These are phyloP conservation scores for Conops quadrifasciatus DNA, from an alignment of 2,888 invertebrate genomes.

Conservation along the genomic window DNA sequence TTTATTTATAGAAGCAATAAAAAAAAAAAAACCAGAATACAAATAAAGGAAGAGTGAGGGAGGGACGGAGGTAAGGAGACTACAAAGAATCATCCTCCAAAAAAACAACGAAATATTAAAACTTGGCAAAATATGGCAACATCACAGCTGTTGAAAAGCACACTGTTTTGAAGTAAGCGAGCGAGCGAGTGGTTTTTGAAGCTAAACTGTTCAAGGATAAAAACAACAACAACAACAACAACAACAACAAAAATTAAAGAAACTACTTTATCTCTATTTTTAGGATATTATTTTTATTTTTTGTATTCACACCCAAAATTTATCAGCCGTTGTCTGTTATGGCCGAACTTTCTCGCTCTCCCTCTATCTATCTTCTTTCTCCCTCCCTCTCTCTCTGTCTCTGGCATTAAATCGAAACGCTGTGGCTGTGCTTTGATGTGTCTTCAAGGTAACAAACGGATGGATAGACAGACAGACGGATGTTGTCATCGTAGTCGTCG, in stretches of 20 bases:
- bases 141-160: not conserved
- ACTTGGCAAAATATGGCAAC: slow-evolving; percentile 4
- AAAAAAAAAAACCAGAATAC: slow-evolving; percentile 1
- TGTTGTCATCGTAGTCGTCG: not conserved
- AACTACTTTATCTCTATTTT: not conserved
- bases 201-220: not conserved
- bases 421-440: slow-evolving; percentile 32
- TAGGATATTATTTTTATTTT: not conserved
- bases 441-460: slow-evolving; percentile 39
- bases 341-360: not conserved
- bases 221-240: too few relatives aligned
- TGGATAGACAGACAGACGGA: not conserved
- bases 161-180: not conserved
- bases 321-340: not conserved
- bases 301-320: slow-evolving; percentile 7
- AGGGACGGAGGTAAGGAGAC: too few relatives aligned
- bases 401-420: slow-evolving; percentile 22
- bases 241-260: not conserved
- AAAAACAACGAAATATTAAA: not conserved
- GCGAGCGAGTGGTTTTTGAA: not conserved
- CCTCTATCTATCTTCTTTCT: not conserved
- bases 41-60: not conserved
- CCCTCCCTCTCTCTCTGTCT: not conserved
- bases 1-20: not conserved
- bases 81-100: not conserved